phyloP scores from a whole-genome alignment of 2,113 vertebrate genomes.

The Pedetes capensis region DNA sequence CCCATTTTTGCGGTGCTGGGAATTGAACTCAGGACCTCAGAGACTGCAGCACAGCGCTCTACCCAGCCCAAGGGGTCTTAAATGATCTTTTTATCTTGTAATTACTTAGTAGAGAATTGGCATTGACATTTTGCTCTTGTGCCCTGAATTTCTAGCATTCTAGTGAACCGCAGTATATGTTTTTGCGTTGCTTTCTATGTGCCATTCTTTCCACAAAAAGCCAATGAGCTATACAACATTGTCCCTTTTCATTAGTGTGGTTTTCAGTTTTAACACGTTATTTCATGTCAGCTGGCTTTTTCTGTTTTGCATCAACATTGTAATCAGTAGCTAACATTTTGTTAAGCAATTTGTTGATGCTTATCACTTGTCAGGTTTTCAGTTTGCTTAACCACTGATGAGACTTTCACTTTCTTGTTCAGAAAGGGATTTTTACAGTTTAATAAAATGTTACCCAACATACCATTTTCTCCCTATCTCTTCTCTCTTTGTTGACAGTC shows the following conservation, averaged over 20 bases:
- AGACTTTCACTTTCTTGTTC: constrained; percentile 50
- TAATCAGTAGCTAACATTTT: constrained; percentile 77
- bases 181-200: constrained; percentile 57
- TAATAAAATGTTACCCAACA: background rate
- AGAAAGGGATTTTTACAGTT: constrained; percentile 54
- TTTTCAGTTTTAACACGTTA: constrained; percentile 74
- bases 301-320: constrained; percentile 49
- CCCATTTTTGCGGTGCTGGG: too few relatives aligned
- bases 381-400: constrained; percentile 69
- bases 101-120: background rate
- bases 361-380: constrained; percentile 76
- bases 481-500: background rate
- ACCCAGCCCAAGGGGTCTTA: background rate
- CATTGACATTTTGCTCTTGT: constrained; percentile 37
- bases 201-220: constrained; percentile 57
- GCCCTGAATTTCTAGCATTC: background rate
- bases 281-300: constrained; percentile 75
- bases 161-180: background rate
- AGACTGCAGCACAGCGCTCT: too few relatives aligned
- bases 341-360: constrained; percentile 75
- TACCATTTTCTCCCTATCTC: background rate
- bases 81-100: constrained; percentile 1
- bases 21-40: too few relatives aligned
- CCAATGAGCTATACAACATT: constrained; percentile 51
- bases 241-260: constrained; percentile 71